A percentile compares a stretch with the other conserved stretches of the same genome.
Conservation (phyloP, 2,113 vertebrate species). For the Cyprinodon tularosa region DNA sequence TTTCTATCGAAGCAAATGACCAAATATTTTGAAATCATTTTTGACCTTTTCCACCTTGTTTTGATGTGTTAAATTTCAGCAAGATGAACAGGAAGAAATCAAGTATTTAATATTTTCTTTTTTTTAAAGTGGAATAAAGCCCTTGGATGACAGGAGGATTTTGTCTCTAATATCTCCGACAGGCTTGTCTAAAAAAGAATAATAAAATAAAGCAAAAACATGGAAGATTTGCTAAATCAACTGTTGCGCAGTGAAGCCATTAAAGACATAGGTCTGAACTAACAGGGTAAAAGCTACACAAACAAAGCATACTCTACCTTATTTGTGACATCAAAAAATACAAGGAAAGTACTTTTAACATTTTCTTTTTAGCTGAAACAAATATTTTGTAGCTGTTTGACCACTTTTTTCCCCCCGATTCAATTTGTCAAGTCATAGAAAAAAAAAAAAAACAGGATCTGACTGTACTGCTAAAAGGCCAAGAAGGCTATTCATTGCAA, state of each 20-base stretch:
- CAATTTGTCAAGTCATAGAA: constrained; percentile 1
- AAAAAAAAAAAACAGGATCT: background rate
- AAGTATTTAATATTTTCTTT: no score
- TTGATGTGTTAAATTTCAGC: no score
- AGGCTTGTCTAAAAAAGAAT: background rate
- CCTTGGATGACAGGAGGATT: background rate
- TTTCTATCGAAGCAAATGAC: no score
- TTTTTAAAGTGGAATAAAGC: no score
- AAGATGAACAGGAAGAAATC: no score
- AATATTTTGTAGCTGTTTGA: background rate
- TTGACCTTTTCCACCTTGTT: no score
- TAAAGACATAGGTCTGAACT: background rate
- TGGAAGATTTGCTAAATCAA: background rate
- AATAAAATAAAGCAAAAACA: background rate
- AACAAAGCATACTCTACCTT: background rate
- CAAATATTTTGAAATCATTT: no score
- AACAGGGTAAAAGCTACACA: background rate
- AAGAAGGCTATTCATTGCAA: background rate
- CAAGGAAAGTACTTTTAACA: background rate
- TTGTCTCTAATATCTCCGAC: no score
- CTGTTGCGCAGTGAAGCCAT: background rate
- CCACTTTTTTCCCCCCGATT: background rate
- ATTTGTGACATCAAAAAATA: background rate
- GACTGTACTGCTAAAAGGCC: background rate
- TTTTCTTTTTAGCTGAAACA: background rate